phyloP scores from a whole-genome alignment of 2,113 vertebrate genomes.

The pig (Sus scrofa) region T2T-Sscrofa CM000820.6:25503001-25503500 shows the following conservation, averaged over 20 bases:
- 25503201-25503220: background rate
- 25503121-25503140: constrained; percentile 11
- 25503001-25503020: background rate
- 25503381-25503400: constrained; percentile 94
- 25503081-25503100: background rate
- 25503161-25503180: constrained; percentile 5
- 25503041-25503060: background rate
- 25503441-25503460: constrained; percentile 91
- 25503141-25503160: constrained; percentile 9
- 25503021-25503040: background rate
- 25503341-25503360: constrained; percentile 96
- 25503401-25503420: constrained; percentile 98
- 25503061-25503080: background rate
- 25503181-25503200: background rate
- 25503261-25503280: constrained; percentile 76
- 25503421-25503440: constrained; percentile 95
- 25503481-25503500: constrained; percentile 95
- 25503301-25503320: constrained; percentile 95
- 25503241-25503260: constrained; percentile 32
- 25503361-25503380: constrained; percentile 95
- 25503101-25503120: constrained; percentile 21
- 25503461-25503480: constrained; percentile 93
- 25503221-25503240: background rate
- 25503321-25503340: constrained; percentile 96
- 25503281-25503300: constrained; percentile 94